Evolutionary conservation across 2,797 vertebrate species (phyloP).

Genomic region (Thripadectes ignobilis): DNA sequence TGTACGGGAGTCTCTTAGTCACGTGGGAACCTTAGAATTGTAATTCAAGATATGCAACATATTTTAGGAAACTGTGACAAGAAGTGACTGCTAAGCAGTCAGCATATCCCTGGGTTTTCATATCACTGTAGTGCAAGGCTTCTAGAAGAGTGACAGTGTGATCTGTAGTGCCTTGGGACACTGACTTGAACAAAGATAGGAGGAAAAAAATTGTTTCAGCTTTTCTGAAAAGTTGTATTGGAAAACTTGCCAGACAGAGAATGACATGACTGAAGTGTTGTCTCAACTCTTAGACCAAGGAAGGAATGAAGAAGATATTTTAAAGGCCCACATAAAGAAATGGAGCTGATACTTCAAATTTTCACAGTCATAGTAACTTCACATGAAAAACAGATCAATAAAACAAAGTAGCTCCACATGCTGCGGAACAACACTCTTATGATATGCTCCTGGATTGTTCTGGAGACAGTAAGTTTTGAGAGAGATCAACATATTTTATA

Average conservation of each 20-base stretch:
- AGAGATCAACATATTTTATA: accelerated
- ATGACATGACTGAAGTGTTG: neutral
- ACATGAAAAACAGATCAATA: neutral
- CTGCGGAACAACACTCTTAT: neutral
- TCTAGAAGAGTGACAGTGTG: neutral
- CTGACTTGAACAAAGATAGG: neutral
- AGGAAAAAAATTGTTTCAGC: neutral
- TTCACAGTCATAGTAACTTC: neutral
- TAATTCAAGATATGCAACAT: neutral
- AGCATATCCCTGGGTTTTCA: neutral
- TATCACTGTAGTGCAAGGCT: neutral
- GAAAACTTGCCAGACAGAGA: neutral
- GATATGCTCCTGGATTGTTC: neutral
- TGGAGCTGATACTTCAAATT: neutral
- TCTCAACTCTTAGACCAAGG: neutral
- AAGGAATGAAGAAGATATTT: neutral
- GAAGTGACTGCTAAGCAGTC: neutral
- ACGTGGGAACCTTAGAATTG: neutral
- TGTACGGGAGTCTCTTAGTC: neutral
- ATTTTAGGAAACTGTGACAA: neutral
- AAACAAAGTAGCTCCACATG: neutral
- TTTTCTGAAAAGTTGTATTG: neutral
- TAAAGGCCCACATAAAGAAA: neutral
- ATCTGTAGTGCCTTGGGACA: neutral
- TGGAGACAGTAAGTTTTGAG: neutral